These are phyloP conservation scores for Chloroceryle aenea DNA, from an alignment of 2,113 vertebrate species.

Conservation along the genomic window DNA sequence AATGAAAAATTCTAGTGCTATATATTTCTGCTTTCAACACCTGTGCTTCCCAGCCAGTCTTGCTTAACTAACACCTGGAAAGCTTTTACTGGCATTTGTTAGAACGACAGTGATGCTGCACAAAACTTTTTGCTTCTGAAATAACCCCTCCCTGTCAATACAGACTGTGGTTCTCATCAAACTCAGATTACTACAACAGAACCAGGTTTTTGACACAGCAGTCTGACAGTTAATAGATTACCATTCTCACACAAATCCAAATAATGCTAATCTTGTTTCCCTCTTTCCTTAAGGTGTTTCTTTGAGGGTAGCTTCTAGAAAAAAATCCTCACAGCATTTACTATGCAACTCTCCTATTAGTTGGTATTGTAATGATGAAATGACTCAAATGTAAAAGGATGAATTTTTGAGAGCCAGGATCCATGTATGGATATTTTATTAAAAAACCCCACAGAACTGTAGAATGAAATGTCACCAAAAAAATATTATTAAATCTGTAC, in stretches of 20 bases:
- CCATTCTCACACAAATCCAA: neutral
- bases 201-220: neutral
- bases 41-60: neutral
- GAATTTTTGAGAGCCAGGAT: neutral
- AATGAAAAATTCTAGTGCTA: neutral
- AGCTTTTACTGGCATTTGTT: neutral
- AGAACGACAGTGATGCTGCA: neutral
- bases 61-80: neutral
- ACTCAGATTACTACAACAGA: neutral
- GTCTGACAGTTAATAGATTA: neutral
- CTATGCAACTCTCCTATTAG: neutral
- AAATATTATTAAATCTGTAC: slow-evolving; percentile 72
- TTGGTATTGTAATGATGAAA: neutral
- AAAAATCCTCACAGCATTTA: neutral
- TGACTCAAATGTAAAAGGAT: neutral
- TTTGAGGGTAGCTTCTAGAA: neutral
- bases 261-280: neutral
- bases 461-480: neutral
- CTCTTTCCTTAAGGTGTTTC: neutral
- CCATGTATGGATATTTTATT: neutral
- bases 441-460: neutral
- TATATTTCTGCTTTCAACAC: neutral
- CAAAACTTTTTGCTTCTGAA: neutral
- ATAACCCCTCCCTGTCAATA: neutral
- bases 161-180: neutral